Conservation (phyloP, 2,113 vertebrate species). For the Pan paniscus region DNA sequence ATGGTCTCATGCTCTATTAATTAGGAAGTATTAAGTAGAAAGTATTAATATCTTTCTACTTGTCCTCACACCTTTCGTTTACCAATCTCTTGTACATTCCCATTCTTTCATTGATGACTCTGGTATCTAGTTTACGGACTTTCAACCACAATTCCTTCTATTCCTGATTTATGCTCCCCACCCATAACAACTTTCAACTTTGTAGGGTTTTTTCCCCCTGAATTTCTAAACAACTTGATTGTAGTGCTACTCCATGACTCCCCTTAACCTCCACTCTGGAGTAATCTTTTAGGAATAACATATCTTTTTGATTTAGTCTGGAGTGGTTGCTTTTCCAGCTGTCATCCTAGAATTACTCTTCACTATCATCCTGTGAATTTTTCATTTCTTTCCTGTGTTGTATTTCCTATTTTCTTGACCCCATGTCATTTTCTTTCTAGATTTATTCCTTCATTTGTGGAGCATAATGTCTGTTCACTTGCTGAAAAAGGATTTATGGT, state of each 20-base stretch:
- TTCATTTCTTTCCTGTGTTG: background rate
- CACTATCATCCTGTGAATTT: background rate
- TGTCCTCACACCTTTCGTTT: background rate
- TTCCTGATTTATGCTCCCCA: background rate
- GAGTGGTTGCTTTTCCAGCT: background rate
- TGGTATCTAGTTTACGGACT: background rate
- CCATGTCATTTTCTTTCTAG: background rate
- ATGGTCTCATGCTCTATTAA: background rate
- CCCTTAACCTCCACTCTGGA: accelerated
- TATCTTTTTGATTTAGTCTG: background rate
- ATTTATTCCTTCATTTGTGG: background rate
- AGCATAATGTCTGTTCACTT: background rate
- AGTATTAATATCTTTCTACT: background rate
- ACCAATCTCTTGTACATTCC: background rate
- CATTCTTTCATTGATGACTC: background rate
- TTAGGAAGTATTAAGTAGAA: too few species aligned
- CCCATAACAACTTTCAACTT: background rate
- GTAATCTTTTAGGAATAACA: background rate
- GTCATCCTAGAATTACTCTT: background rate
- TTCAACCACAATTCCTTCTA: background rate
- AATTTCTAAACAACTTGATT: background rate
- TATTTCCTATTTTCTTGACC: background rate
- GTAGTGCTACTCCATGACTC: background rate
- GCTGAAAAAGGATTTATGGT: background rate
- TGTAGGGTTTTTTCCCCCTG: background rate